Evolutionary conservation across 2,797 vertebrate species (phyloP).

Genomic region (Malacoraja senta): DNA sequence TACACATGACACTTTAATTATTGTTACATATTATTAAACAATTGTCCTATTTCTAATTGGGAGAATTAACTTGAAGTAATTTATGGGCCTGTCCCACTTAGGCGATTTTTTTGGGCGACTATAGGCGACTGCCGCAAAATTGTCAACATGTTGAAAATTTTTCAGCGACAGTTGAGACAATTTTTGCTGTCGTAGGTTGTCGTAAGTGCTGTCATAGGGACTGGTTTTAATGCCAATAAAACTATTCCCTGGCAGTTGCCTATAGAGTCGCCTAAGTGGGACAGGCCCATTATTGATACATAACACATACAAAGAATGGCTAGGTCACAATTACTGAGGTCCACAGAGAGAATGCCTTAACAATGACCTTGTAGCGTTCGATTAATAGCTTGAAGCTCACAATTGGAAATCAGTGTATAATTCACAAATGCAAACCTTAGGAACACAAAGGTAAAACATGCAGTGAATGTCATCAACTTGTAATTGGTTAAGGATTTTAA

Average conservation of each 20-base stretch:
- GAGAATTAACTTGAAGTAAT: neutral
- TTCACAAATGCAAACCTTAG: neutral
- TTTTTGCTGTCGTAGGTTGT: too few species aligned
- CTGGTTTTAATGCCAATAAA: too few species aligned
- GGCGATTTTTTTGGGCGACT: too few species aligned
- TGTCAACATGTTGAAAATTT: too few species aligned
- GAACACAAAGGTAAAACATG: neutral
- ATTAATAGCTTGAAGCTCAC: neutral
- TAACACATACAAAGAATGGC: neutral
- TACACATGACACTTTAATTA: neutral
- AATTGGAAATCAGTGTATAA: neutral
- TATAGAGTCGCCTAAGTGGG: too few species aligned
- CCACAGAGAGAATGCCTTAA: neutral
- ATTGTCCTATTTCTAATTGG: neutral
- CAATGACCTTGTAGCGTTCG: neutral
- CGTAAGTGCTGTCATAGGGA: too few species aligned
- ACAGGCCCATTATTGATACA: too few species aligned
- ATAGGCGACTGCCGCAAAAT: too few species aligned
- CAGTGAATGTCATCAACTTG: neutral
- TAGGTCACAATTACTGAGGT: neutral
- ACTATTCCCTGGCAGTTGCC: too few species aligned
- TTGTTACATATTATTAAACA: neutral
- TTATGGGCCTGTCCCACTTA: too few species aligned
- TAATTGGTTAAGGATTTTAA: neutral
- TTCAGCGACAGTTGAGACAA: too few species aligned